Conservation (phyloP, 2,797 vertebrate genomes). For the Perodicticus potto region DNA sequence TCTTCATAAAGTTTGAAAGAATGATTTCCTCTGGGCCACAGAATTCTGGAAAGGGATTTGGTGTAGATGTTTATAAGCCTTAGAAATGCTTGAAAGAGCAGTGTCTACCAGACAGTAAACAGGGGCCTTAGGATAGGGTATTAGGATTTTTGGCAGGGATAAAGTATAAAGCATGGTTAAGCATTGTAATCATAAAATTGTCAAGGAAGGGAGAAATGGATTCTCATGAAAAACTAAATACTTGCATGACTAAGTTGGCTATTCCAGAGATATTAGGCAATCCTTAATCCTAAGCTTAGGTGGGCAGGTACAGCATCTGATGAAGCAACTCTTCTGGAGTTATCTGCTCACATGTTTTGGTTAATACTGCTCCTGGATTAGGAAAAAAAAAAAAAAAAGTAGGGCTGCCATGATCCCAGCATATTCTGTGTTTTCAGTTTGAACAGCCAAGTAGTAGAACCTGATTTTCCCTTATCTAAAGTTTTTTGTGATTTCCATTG, state of each 20-base stretch:
- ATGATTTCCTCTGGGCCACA: neutral
- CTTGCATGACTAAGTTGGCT: neutral
- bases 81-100: neutral
- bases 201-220: neutral
- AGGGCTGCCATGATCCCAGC: neutral
- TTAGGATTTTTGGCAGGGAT: neutral
- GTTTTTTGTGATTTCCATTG: conserved; percentile 5
- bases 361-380: neutral
- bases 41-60: conserved; percentile 24
- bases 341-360: neutral
- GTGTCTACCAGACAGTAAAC: neutral
- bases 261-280: neutral
- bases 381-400: neutral
- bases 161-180: neutral
- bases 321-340: neutral
- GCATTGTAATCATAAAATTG: conserved; percentile 3
- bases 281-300: neutral
- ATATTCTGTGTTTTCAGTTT: conserved; percentile 47
- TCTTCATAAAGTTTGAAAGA: conserved; percentile 54
- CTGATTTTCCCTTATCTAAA: conserved; percentile 6
- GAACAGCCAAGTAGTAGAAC: neutral
- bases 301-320: neutral
- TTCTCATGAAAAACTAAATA: neutral
- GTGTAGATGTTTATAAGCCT: neutral
- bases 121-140: neutral